A percentile compares a stretch with the other conserved stretches of the same genome.
Evolutionary conservation across 2,888 invertebrate genomes (phyloP).

Genomic region (Limnephilus rhombicus): DNA sequence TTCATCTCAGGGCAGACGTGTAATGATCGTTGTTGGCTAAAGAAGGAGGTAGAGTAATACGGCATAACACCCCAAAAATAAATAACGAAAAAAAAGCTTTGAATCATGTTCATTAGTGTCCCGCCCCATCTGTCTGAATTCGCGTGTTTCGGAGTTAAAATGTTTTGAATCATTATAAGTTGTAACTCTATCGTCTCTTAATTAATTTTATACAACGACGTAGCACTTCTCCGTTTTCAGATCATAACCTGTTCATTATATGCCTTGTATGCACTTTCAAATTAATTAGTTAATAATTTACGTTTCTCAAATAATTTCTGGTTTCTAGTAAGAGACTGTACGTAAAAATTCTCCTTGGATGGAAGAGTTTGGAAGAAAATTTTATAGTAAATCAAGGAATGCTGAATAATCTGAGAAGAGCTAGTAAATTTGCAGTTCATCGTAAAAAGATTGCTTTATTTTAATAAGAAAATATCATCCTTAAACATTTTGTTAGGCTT

Average conservation of each 20-base stretch:
- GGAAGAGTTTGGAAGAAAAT: slow-evolving; percentile 19
- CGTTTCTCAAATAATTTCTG: not conserved
- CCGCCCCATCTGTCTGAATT: too few relatives aligned
- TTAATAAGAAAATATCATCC: not conserved
- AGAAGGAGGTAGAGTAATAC: too few relatives aligned
- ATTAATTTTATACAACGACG: not conserved
- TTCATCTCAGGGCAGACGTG: too few relatives aligned
- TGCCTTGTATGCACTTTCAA: not conserved
- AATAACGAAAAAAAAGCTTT: too few relatives aligned
- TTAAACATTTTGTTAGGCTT: not conserved
- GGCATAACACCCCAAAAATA: too few relatives aligned
- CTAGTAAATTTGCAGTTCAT: not conserved
- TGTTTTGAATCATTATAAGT: too few relatives aligned
- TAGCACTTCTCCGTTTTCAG: not conserved
- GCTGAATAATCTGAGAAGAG: not conserved
- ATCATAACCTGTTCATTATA: not conserved
- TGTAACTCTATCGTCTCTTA: not conserved
- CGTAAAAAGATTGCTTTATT: not conserved
- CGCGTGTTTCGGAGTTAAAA: too few relatives aligned
- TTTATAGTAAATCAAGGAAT: not conserved
- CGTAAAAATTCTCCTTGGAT: not conserved
- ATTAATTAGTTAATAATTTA: not conserved
- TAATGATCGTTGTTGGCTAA: too few relatives aligned
- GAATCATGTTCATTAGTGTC: too few relatives aligned
- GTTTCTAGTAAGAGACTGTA: not conserved